Percentiles rank a stretch among this genome's conserved stretches.
Evolutionary conservation across 2,888 invertebrate species (phyloP).

Genomic region (Cetonia aurata): DNA sequence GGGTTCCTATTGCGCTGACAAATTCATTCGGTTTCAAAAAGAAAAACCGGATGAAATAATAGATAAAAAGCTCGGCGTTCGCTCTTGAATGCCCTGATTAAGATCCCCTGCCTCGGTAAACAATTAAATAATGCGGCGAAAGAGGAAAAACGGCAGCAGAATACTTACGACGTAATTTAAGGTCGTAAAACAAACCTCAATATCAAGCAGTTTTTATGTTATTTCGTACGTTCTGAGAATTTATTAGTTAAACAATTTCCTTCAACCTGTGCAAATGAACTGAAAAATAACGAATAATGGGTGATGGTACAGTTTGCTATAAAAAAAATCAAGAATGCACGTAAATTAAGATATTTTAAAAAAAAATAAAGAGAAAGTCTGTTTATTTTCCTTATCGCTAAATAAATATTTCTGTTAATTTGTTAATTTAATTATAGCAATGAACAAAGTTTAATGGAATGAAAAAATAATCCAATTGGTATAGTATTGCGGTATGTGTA

Average conservation of each 20-base stretch:
- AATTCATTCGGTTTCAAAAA: constrained; percentile 4
- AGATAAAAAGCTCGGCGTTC: constrained; percentile 5
- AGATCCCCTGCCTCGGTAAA: constrained; percentile 5
- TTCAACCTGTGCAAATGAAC: too few species aligned
- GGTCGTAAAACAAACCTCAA: constrained; percentile 11
- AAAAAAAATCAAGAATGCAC: too few species aligned
- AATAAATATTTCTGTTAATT: too few species aligned
- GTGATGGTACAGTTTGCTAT: too few species aligned
- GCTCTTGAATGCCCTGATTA: background rate
- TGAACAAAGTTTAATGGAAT: too few species aligned
- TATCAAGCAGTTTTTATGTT: constrained; percentile 2
- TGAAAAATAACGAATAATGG: too few species aligned
- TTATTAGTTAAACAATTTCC: background rate
- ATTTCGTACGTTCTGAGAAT: background rate
- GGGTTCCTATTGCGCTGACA: background rate
- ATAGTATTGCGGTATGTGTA: too few species aligned
- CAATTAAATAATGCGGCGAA: constrained; percentile 16
- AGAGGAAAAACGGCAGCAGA: constrained; percentile 14
- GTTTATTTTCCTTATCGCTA: too few species aligned
- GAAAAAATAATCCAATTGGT: too few species aligned
- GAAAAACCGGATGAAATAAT: constrained; percentile 9
- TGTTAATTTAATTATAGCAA: too few species aligned
- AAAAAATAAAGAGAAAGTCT: too few species aligned
- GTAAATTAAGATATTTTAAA: too few species aligned
- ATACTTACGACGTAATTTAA: constrained; percentile 12